Percentiles rank a stretch among this genome's conserved stretches.
Conservation (phyloP, 2,113 vertebrate species). For the Myanophis thanlyinensis region DNA sequence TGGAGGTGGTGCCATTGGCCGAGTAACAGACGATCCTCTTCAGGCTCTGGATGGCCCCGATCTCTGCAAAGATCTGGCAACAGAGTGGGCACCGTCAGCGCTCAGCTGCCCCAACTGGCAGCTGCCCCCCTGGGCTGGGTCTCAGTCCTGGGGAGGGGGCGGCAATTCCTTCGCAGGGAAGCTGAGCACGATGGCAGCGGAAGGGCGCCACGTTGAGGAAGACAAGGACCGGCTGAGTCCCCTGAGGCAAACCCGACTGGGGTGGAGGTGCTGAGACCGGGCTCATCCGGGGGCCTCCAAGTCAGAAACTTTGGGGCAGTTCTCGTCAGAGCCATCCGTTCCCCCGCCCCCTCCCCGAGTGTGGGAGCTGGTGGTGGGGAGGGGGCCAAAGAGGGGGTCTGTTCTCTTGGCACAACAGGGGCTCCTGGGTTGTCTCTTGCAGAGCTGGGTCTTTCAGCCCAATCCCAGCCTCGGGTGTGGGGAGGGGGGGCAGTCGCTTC, state of each 20-base stretch:
- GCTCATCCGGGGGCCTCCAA: not conserved
- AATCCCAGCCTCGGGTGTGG: not conserved
- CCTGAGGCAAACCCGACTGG: no score
- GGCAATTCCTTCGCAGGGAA: not conserved
- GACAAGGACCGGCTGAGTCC: not conserved
- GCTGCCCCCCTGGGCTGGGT: not conserved
- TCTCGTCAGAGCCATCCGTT: not conserved
- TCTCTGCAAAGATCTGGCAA: constrained; percentile 90
- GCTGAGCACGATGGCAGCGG: not conserved
- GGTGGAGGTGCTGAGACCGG: no score
- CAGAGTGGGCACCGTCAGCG: not conserved
- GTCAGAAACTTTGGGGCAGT: not conserved
- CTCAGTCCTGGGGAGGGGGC: not conserved
- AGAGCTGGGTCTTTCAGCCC: not conserved
- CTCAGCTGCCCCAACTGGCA: not conserved
- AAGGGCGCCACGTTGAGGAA: not conserved
- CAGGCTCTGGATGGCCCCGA: constrained; percentile 91
- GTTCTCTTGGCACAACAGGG: not conserved
- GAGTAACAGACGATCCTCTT: constrained; percentile 94
- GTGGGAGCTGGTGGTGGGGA: not conserved
- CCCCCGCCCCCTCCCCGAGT: accelerated
- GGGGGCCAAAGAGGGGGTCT: not conserved
- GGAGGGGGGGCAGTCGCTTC: not conserved
- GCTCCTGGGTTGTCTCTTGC: not conserved
- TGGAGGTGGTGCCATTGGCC: constrained; percentile 82